phyloP scores from a whole-genome alignment of 2,113 vertebrate species.

The Passer domesticus region DNA sequence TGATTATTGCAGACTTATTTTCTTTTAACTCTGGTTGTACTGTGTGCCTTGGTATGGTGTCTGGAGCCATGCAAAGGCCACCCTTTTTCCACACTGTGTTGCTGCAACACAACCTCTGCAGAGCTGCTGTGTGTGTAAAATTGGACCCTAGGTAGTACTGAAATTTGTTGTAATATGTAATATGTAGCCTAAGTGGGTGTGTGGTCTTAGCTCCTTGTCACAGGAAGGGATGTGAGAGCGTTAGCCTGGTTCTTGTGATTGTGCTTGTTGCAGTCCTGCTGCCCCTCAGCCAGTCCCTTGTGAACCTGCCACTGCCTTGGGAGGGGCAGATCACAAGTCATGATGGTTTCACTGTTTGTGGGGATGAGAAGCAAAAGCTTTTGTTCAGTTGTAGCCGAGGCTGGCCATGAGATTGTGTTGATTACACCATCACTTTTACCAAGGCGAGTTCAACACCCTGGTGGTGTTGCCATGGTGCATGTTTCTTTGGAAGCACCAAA shows the following conservation, averaged over 20 bases:
- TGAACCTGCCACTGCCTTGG: not conserved
- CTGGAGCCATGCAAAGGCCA: not conserved
- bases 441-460: fast-evolving
- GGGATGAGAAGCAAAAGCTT: not conserved
- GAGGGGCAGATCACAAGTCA: not conserved
- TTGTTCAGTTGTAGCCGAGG: not conserved
- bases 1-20: not conserved
- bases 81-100: not conserved
- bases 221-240: not conserved
- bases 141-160: not conserved
- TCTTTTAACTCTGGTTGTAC: not conserved
- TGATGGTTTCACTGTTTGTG: not conserved
- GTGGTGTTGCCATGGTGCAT: not conserved
- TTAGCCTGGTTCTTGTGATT: not conserved
- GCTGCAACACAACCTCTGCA: not conserved
- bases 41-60: not conserved
- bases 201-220: not conserved
- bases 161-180: not conserved
- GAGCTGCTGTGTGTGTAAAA: not conserved
- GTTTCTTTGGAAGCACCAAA: not conserved
- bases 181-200: fast-evolving
- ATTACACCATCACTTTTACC: not conserved
- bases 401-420: not conserved
- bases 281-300: not conserved
- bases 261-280: not conserved